Base-by-base conservation (phyloP, 2,113 vertebrate species). In the Notarius quadriscutis region DNA sequence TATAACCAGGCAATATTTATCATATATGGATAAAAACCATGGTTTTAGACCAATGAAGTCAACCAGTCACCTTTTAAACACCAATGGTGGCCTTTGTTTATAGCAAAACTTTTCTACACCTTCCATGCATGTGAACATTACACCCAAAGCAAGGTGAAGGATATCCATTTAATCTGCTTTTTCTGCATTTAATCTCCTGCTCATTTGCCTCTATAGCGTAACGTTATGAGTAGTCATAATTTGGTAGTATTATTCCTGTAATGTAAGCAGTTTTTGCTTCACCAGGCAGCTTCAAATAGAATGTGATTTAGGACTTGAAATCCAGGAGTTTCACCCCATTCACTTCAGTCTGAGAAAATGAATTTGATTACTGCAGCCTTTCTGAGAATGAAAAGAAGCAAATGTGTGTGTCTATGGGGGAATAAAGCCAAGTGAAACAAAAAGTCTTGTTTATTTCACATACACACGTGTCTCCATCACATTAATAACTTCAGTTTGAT, bases 71-170 rank as follows among this genome's bases (percentile, higher is more conserved):
- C 71, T 77, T 84, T 88, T 85, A 89, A 87, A 84, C 84, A 94
- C 94, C 94, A 92, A 81, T 87, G 34, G 93, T 93, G 93, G 94
- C 92, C 94, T 95, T 95, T 84, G 91, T 93, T 94, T 94, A 93
- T 93, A 94, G 92, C 81, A 87, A 88, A 86, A 11, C 41, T 77
- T 84, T 84, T 85, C 90, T 91, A 87, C 89, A 72, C 90, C 34
- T 50, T 84, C 85, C 69, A 62, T 89, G 67, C 81, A 84, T 62
- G 34, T 65, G n/a, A 90, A 84, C 51, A n/a, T 34, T 60, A 60
- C 57, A 84, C 25, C 63, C 83, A 67, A 18, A 25, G 41, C 27
- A 77, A 72, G 41, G 25, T 12, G 17, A 62, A 3, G 71, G 15
- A 57, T 34, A 75, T 72, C 78, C 25, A 69, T 71, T 20, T 86